Percentiles rank a stretch among this genome's conserved stretches.
Conservation (phyloP, 2,888 invertebrate genomes). For the Phytoseiulus persimilis region DNA sequence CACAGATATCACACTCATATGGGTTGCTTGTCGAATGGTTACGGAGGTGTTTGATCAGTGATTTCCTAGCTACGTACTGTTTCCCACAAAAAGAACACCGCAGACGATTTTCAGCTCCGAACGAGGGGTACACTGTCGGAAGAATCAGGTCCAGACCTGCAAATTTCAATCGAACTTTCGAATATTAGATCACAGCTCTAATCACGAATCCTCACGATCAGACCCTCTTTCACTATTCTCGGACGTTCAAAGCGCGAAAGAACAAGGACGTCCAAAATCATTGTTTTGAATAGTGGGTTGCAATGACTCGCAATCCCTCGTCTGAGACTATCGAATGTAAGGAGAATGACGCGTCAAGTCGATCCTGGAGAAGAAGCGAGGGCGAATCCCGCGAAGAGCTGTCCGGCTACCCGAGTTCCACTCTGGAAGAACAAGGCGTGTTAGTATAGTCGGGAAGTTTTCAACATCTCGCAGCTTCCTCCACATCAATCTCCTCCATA, state of each 20-base stretch:
- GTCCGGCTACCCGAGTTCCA: neutral
- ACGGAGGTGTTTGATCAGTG: conserved; percentile 17
- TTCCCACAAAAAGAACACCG: conserved; percentile 14
- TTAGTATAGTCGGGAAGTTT: neutral
- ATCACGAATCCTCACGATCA: neutral
- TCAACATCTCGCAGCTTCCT: no score
- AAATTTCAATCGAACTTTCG: neutral
- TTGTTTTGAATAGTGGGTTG: no score
- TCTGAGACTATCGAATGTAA: no score
- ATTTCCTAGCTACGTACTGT: conserved; percentile 20
- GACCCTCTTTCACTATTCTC: no score
- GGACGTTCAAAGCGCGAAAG: no score
- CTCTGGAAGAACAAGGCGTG: neutral
- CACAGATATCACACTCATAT: conserved; percentile 26
- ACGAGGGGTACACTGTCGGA: conserved; percentile 28
- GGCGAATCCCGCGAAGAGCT: neutral
- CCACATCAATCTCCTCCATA: no score
- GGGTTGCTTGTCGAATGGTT: conserved; percentile 31
- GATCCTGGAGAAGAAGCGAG: neutral
- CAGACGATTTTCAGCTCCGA: conserved; percentile 16
- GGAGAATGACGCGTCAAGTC: no score
- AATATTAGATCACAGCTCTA: no score
- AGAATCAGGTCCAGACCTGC: neutral
- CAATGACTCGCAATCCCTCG: no score
- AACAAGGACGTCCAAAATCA: no score